Percentiles rank a stretch among this genome's conserved stretches.
Evolutionary conservation across 64 coral and sea anemone species (phyloP).

Genomic region (Pocillopora damicornis): DNA sequence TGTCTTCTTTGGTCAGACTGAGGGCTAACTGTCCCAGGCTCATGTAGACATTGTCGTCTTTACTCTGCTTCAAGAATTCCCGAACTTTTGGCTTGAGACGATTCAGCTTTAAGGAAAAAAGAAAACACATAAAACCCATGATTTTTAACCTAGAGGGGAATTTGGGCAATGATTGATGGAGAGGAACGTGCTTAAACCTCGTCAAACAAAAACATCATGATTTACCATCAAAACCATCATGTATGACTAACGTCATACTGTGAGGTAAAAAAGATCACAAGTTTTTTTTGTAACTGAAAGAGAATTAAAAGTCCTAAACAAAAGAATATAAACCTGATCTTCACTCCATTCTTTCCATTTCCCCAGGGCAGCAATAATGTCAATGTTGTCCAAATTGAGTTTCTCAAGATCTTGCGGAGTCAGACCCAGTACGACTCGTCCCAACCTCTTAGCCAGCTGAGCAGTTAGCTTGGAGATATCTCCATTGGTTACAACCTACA

Average conservation of each 20-base stretch:
- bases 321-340: conserved; percentile 65
- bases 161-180: background rate
- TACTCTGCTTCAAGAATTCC: conserved; percentile 59
- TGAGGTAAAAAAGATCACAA: no score
- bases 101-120: conserved; percentile 40
- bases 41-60: conserved; percentile 74
- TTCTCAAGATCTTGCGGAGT: conserved; percentile 81
- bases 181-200: no score
- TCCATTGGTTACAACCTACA: conserved; percentile 49
- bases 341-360: conserved; percentile 85
- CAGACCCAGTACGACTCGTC: conserved; percentile 83
- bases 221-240: no score
- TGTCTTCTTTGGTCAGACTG: conserved; percentile 69
- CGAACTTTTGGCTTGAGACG: conserved; percentile 84
- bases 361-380: conserved; percentile 82
- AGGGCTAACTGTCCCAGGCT: conserved; percentile 75
- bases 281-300: no score
- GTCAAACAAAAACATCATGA: no score
- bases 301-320: no score
- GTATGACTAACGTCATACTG: no score
- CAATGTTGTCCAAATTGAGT: conserved; percentile 80
- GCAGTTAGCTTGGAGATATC: conserved; percentile 66
- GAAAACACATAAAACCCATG: no score
- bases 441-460: conserved; percentile 64
- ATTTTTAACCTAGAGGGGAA: no score